phyloP scores from a whole-genome alignment of 2,797 vertebrate genomes.

The Brachyrhaphis roseni region DNA sequence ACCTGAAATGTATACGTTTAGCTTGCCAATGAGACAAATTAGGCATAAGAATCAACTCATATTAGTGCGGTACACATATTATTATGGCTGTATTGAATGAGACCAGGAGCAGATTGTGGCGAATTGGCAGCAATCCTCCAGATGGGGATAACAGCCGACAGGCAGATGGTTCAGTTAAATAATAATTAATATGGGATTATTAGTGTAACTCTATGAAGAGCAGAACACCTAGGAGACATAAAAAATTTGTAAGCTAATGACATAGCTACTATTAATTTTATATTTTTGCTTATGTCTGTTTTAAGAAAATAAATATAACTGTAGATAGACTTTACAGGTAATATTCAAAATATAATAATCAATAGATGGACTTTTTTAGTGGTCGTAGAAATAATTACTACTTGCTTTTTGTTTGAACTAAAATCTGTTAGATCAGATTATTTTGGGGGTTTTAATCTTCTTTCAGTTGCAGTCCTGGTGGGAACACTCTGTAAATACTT shows the following conservation, averaged over 20 bases:
- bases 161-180: neutral
- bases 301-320: neutral
- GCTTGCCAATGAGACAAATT: too few relatives aligned
- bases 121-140: neutral
- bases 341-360: neutral
- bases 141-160: neutral
- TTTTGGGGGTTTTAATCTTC: neutral
- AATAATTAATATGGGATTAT: neutral
- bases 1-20: too few relatives aligned
- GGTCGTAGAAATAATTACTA: neutral
- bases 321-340: neutral
- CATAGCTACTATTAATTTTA: neutral
- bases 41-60: too few relatives aligned
- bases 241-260: neutral
- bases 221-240: neutral
- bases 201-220: neutral
- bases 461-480: slow-evolving; percentile 12
- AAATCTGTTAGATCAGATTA: neutral
- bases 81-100: neutral
- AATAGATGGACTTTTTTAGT: neutral
- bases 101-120: neutral
- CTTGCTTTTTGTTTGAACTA: neutral
- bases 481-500: slow-evolving; percentile 15
- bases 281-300: neutral
- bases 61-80: neutral